Base-by-base conservation (phyloP, 1,140 invertebrate genomes). In the Trichonephila clavipes region DNA sequence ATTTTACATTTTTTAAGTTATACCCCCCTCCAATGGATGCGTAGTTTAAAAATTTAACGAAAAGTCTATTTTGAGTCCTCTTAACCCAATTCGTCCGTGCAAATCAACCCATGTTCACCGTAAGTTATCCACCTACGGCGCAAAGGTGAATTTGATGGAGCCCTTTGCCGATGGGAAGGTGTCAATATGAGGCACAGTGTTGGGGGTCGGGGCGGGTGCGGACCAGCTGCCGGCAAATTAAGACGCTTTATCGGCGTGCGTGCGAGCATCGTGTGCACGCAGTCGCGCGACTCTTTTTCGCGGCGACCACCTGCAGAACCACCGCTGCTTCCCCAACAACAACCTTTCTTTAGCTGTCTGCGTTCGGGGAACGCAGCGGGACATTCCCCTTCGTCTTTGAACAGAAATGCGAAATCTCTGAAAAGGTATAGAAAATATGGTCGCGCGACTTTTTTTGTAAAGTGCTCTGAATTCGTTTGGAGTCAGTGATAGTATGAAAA, bases 191-290 rank as follows among this genome's bases (percentile, higher is more conserved):
- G 83, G 83, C 58, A 61, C 86, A 64, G 16, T 19, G 34, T 28
- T 62, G 64, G 66, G 64, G 88, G 40, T 61, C 21, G 21, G 24
- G 34, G 40, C 34, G 66, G 64, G 66, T 61, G 44, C 40, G n/a
- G 28, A 61, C 34, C 90, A 92, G 77, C 90, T 92, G 90, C 89
- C 58, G 77, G 51, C 90, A 92, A 90, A 90, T 90, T 90, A 90
- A 90, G 89, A 90, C 89, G 89, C 89, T 90, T 90, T 81, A 85
- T 28, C 69, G 58, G 51, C 89, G 58, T 61, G 89, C 72, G 88
- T 61, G 89, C 88, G n/a, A 82, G 72, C 72, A 82, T n/a, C 72
- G 89, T 69, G 64, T n/a, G 87, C 40, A 44, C 64, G 87, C 40
- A 44, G 28, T 69, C 89, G 89, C 72, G 72, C 89, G 89, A 82